phyloP scores from a whole-genome alignment of 2,888 invertebrate genomes.

The Ennomos fuscantarius region DNA sequence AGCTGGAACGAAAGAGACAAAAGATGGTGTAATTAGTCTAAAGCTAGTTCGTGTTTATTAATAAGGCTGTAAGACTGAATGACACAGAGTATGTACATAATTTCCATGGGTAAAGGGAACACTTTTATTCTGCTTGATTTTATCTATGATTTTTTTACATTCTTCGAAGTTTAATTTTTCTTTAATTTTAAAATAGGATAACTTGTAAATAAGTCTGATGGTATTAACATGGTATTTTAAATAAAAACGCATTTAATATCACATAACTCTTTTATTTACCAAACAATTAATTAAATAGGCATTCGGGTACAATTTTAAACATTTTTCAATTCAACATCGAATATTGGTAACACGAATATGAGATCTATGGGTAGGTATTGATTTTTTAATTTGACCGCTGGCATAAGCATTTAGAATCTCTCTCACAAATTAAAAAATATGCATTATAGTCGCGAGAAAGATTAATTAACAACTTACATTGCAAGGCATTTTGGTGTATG shows the following conservation, averaged over 20 bases:
- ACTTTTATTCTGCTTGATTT: too few relatives aligned
- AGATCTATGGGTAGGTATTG: constrained; percentile 42
- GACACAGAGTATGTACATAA: too few relatives aligned
- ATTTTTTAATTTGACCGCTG: constrained; percentile 26
- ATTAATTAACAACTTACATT: constrained; percentile 29
- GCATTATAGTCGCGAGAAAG: constrained; percentile 35
- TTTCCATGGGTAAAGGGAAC: too few relatives aligned
- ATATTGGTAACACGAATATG: constrained; percentile 42
- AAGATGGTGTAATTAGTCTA: too few relatives aligned
- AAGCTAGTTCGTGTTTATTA: too few relatives aligned
- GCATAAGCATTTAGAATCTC: constrained; percentile 32
- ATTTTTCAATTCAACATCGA: constrained; percentile 31
- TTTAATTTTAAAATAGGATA: constrained; percentile 2
- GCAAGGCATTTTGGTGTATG: constrained; percentile 28
- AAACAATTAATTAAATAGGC: constrained; percentile 39
- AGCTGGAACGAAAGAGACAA: too few relatives aligned
- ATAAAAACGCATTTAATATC: constrained; percentile 34
- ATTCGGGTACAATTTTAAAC: constrained; percentile 39
- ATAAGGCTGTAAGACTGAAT: too few relatives aligned
- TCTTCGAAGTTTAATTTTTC: background rate
- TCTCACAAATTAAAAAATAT: constrained; percentile 36
- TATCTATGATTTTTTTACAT: too few relatives aligned
- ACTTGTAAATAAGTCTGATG: constrained; percentile 34
- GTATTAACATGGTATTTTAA: constrained; percentile 9
- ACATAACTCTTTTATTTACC: constrained; percentile 41